These are phyloP conservation scores for Agrochola lota DNA, from an alignment of 2,888 invertebrate genomes.

Conservation along the genomic window DNA sequence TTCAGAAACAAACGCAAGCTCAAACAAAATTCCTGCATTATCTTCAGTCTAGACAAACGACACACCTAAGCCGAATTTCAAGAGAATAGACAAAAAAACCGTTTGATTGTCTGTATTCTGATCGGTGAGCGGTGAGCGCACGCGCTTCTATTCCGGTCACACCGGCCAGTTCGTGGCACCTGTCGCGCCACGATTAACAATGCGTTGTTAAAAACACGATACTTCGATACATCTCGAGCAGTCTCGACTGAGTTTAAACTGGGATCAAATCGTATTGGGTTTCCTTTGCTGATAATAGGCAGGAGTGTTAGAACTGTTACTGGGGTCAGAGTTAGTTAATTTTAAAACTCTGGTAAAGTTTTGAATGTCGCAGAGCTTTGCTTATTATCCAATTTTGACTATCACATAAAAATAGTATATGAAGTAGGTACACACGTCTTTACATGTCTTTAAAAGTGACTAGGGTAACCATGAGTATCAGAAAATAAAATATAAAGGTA, in stretches of 20 bases:
- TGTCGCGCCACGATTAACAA: constrained; percentile 65
- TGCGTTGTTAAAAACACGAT: constrained; percentile 62
- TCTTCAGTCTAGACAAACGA: constrained; percentile 25
- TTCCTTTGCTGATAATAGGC: constrained; percentile 8
- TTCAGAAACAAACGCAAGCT: not conserved
- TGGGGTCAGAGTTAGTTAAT: not conserved
- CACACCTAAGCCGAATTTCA: constrained; percentile 27
- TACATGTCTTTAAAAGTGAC: not conserved
- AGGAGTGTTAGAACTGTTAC: constrained; percentile 14
- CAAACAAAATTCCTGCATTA: constrained; percentile 24
- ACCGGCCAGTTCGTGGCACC: constrained; percentile 56
- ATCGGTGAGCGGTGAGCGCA: constrained; percentile 48
- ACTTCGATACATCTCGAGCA: constrained; percentile 48
- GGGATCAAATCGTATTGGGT: constrained; percentile 26
- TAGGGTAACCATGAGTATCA: constrained; percentile 38
- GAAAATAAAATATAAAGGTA: not conserved
- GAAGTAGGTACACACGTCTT: not conserved
- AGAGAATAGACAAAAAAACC: constrained; percentile 47
- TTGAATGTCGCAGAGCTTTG: not conserved
- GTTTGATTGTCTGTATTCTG: constrained; percentile 55
- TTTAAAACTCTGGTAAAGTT: not conserved
- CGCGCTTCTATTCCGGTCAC: constrained; percentile 64
- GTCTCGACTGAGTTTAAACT: constrained; percentile 25
- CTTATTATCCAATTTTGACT: not conserved
- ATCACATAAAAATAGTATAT: not conserved